These are phyloP conservation scores for Aldrovandia affinis DNA, from an alignment of 2,797 vertebrate genomes.

Conservation along the genomic window DNA sequence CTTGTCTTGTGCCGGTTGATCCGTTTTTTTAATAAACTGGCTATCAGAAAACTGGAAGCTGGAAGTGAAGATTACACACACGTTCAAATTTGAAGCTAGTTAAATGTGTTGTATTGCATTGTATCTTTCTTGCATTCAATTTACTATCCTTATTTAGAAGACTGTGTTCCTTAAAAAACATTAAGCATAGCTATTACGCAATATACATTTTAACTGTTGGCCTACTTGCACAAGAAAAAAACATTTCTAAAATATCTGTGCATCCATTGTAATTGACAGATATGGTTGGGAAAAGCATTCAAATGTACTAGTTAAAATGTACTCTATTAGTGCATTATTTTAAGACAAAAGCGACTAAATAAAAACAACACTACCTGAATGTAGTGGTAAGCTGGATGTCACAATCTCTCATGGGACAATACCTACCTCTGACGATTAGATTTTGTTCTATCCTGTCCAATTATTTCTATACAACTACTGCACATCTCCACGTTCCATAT, in stretches of 20 bases:
- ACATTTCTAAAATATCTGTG: background rate
- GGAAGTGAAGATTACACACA: background rate
- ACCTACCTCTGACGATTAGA: too few relatives aligned
- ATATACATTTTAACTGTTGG: background rate
- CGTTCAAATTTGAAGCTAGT: background rate
- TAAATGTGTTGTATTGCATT: background rate
- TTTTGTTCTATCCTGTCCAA: too few relatives aligned
- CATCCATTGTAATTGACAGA: background rate
- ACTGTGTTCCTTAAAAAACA: background rate
- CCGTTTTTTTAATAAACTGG: background rate
- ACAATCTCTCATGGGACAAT: too few relatives aligned
- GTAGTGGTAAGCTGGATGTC: too few relatives aligned
- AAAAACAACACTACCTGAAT: background rate
- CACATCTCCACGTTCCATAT: too few relatives aligned
- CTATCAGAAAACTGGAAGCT: background rate
- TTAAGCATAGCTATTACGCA: background rate
- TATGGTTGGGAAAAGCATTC: background rate
- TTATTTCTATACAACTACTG: too few relatives aligned
- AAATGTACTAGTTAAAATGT: background rate
- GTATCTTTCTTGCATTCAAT: background rate
- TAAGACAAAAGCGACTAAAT: background rate
- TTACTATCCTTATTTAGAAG: background rate
- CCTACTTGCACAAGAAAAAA: background rate
- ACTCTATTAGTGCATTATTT: background rate
- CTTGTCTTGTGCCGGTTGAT: background rate